phyloP scores from a whole-genome alignment of 2,113 vertebrate genomes.

The Mus musculus region GRCm39 chrX:145622001-145622500 shows the following conservation, averaged over 20 bases:
- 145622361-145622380: background rate
- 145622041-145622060: too few relatives aligned
- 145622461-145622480: background rate
- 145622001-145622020: background rate
- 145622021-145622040: too few relatives aligned
- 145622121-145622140: too few relatives aligned
- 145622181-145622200: background rate
- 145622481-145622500: background rate
- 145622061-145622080: too few relatives aligned
- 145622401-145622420: background rate
- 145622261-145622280: background rate
- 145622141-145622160: too few relatives aligned
- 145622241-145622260: background rate
- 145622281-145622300: constrained; percentile 3
- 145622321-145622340: background rate
- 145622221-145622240: background rate
- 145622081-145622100: too few relatives aligned
- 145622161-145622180: too few relatives aligned
- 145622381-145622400: background rate
- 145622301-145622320: constrained; percentile 4
- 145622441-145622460: background rate
- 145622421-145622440: background rate
- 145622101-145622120: too few relatives aligned
- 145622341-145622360: background rate
- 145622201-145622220: background rate